These are phyloP conservation scores for Platyura marginata DNA, from an alignment of 1,140 invertebrate genomes.

Conservation along the genomic window DNA sequence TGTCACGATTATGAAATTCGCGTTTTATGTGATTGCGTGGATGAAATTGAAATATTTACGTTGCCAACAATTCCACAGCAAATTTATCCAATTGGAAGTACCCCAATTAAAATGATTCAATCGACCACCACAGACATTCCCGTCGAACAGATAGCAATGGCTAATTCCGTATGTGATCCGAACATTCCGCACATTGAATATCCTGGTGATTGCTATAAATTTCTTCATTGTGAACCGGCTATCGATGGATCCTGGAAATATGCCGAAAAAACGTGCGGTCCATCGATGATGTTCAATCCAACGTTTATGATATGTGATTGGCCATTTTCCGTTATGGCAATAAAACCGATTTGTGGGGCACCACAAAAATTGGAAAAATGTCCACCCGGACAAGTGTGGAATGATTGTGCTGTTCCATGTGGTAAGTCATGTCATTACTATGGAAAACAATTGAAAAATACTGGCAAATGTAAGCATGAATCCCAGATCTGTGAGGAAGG, in stretches of 20 bases:
- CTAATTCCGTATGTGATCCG: slow-evolving; percentile 8
- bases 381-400: slow-evolving; percentile 26
- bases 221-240: slow-evolving; percentile 32
- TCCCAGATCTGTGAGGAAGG: slow-evolving; percentile 18
- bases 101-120: not conserved
- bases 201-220: slow-evolving; percentile 34
- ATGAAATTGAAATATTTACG: slow-evolving; percentile 5
- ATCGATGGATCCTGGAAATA: slow-evolving; percentile 14
- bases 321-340: slow-evolving; percentile 33
- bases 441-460: slow-evolving; percentile 14
- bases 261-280: slow-evolving; percentile 36
- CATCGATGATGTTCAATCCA: slow-evolving; percentile 40
- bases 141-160: slow-evolving; percentile 10
- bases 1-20: slow-evolving; percentile 57
- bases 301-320: slow-evolving; percentile 37
- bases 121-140: not conserved
- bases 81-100: not conserved
- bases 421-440: slow-evolving; percentile 37
- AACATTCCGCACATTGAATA: slow-evolving; percentile 24
- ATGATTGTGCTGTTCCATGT: slow-evolving; percentile 40
- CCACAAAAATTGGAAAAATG: slow-evolving; percentile 12
- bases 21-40: slow-evolving; percentile 43
- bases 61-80: slow-evolving; percentile 5
- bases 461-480: slow-evolving; percentile 12
- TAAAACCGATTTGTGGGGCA: slow-evolving; percentile 37